These are phyloP conservation scores for Luperina testacea DNA, from an alignment of 2,888 invertebrate species.

Conservation along the genomic window DNA sequence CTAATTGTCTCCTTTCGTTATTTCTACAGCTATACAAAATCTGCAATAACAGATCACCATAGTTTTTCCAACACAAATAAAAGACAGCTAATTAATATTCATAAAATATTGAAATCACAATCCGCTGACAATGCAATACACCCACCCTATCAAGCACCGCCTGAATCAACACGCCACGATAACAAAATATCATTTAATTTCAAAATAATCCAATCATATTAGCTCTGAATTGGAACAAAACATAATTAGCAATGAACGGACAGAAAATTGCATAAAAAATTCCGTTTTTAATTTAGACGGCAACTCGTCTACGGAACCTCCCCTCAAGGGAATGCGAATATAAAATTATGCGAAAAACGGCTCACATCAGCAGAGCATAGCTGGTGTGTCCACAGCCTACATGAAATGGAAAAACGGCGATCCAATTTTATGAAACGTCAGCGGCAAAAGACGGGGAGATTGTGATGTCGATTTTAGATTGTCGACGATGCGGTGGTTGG, in stretches of 20 bases:
- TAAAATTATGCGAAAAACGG: conserved; percentile 60
- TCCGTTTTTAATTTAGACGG: conserved; percentile 65
- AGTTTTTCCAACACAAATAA: conserved; percentile 6
- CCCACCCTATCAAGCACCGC: background rate
- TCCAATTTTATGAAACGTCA: conserved; percentile 52
- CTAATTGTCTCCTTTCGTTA: background rate
- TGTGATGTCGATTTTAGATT: conserved; percentile 31
- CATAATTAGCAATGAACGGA: conserved; percentile 38
- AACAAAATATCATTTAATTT: conserved; percentile 22
- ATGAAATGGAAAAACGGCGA: conserved; percentile 52
- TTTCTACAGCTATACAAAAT: conserved; percentile 16
- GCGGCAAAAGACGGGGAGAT: conserved; percentile 38
- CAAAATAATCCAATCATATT: conserved; percentile 22
- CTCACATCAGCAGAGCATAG: conserved; percentile 45
- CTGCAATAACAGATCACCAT: background rate
- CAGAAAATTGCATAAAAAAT: conserved; percentile 60
- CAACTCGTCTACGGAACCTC: conserved; percentile 39
- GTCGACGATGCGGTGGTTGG: conserved; percentile 22
- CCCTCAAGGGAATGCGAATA: conserved; percentile 45
- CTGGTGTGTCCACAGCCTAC: conserved; percentile 37
- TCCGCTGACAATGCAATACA: conserved; percentile 19
- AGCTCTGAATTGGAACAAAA: conserved; percentile 21
- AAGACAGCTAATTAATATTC: conserved; percentile 29
- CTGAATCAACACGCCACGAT: conserved; percentile 32
- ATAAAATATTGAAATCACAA: conserved; percentile 33